phyloP scores from a whole-genome alignment of 2,888 invertebrate species.

The Synergus umbraculus region DNA sequence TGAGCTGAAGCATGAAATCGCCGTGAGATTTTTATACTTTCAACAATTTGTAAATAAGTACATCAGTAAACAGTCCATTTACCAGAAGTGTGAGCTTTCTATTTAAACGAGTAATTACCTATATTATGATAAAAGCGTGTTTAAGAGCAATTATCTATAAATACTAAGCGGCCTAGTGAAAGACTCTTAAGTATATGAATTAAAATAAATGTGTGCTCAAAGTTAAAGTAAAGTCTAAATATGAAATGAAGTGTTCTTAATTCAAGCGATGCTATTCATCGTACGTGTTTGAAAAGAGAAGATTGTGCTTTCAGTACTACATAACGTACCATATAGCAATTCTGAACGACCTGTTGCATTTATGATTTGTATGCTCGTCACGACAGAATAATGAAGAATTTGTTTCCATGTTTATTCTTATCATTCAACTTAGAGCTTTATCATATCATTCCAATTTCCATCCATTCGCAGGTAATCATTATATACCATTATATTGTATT shows the following conservation, averaged over 20 bases:
- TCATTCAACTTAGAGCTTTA: background rate
- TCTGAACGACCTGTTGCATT: background rate
- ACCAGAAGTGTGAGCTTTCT: slow-evolving; percentile 10
- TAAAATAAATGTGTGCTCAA: background rate
- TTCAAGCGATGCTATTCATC: background rate
- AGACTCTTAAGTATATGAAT: background rate
- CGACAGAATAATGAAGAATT: background rate
- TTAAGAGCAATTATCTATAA: background rate
- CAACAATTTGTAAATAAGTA: background rate
- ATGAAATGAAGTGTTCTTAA: background rate
- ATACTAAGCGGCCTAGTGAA: background rate
- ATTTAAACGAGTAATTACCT: background rate
- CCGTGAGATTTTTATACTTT: background rate
- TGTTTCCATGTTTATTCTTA: background rate
- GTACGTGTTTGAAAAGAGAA: background rate
- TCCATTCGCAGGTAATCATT: background rate
- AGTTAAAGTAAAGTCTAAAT: background rate
- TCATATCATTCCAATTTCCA: background rate
- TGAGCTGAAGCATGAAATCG: background rate
- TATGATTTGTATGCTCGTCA: background rate
- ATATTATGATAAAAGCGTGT: background rate
- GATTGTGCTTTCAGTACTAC: background rate
- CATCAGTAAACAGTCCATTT: background rate
- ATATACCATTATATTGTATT: background rate
- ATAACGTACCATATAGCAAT: background rate